Evolutionary conservation across 1,140 invertebrate genomes (phyloP).

Genomic region (Drosophila parabipectinata): DNA sequence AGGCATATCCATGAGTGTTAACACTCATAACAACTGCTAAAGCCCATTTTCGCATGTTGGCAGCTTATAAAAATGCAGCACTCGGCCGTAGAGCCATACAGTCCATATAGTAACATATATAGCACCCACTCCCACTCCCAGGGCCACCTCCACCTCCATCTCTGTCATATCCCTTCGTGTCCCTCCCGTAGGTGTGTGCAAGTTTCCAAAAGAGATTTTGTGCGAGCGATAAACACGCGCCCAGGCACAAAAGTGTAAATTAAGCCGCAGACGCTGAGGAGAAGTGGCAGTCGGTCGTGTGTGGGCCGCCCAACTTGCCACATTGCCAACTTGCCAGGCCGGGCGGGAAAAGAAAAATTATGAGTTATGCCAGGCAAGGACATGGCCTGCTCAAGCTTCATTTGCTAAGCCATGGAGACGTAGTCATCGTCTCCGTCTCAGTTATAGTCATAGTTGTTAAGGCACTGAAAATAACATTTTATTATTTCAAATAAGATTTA

Average conservation of each 20-base stretch:
- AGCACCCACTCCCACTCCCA: constrained; percentile 41
- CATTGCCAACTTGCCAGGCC: constrained; percentile 3
- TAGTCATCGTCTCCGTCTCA: constrained; percentile 5
- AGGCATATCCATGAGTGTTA: constrained; percentile 78
- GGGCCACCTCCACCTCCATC: background rate
- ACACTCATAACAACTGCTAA: constrained; percentile 82
- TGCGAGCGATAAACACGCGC: constrained; percentile 79
- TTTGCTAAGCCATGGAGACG: constrained; percentile 67
- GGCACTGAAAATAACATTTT: background rate
- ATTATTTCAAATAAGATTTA: too few relatives aligned
- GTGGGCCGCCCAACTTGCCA: constrained; percentile 51
- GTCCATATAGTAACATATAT: constrained; percentile 51
- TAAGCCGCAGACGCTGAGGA: constrained; percentile 67
- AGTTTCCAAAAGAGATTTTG: constrained; percentile 72
- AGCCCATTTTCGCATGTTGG: constrained; percentile 83
- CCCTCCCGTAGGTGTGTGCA: constrained; percentile 46
- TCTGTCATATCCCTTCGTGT: constrained; percentile 8
- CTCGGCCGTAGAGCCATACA: constrained; percentile 52
- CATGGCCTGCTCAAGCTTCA: constrained; percentile 70
- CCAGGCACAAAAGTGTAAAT: constrained; percentile 80
- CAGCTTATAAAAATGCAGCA: constrained; percentile 79
- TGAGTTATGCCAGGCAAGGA: constrained; percentile 79
- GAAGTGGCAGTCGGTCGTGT: constrained; percentile 58
- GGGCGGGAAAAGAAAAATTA: constrained; percentile 63
- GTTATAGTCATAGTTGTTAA: background rate